Evolutionary conservation across 2,888 invertebrate species (phyloP).

Genomic region (Augochlorella aurata): DNA sequence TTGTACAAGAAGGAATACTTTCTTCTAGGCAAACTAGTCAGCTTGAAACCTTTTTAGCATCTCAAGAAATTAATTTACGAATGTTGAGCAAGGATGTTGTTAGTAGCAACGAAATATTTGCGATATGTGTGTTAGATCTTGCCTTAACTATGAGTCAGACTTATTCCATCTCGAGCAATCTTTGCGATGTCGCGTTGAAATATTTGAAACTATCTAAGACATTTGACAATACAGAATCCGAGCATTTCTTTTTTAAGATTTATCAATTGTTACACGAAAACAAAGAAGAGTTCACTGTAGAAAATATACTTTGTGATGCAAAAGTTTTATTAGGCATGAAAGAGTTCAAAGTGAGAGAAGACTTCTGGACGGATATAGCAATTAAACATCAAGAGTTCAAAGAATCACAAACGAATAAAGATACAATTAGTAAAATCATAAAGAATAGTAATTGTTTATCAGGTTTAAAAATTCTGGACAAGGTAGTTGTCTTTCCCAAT

Average conservation of each 20-base stretch:
- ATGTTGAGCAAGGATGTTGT: constrained; percentile 58
- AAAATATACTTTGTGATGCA: constrained; percentile 70
- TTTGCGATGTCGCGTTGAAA: constrained; percentile 76
- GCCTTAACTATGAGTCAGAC: constrained; percentile 74
- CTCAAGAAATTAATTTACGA: constrained; percentile 72
- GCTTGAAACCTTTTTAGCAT: constrained; percentile 78
- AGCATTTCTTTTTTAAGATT: constrained; percentile 69
- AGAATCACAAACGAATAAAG: constrained; percentile 40
- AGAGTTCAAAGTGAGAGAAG: constrained; percentile 68
- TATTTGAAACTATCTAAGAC: constrained; percentile 70
- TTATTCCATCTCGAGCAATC: constrained; percentile 68
- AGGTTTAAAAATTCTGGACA: constrained; percentile 61
- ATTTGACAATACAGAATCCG: constrained; percentile 65
- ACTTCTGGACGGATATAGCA: constrained; percentile 72
- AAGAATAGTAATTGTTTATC: constrained; percentile 43
- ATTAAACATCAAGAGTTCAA: constrained; percentile 55
- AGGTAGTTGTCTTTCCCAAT: constrained; percentile 64
- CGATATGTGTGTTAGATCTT: constrained; percentile 76
- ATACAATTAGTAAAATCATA: constrained; percentile 37
- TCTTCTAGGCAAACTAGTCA: constrained; percentile 74
- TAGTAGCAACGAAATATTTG: constrained; percentile 70
- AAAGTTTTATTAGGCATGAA: constrained; percentile 69
- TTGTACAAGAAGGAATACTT: constrained; percentile 75
- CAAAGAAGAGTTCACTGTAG: constrained; percentile 62
- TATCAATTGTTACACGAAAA: constrained; percentile 69